Percentiles rank a stretch among this genome's conserved stretches.
phyloP scores from a whole-genome alignment of 2,797 vertebrate species.

The Acanthiza pusilla region DNA sequence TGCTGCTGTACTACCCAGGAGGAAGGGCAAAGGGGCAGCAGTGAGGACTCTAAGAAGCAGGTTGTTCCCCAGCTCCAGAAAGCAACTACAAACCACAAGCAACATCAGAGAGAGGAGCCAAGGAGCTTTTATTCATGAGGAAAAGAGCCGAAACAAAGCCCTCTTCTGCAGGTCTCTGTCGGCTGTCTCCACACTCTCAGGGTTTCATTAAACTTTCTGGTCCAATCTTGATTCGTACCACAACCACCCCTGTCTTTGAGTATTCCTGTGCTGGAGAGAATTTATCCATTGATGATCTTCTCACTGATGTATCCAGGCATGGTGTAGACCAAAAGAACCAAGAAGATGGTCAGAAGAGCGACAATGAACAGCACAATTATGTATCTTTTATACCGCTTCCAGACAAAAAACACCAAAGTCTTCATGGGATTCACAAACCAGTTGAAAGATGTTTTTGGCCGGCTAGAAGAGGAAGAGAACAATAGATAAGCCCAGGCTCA shows the following conservation, averaged over 20 bases:
- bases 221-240: background rate
- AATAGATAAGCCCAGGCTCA: background rate
- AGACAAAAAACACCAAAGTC: conserved; percentile 91
- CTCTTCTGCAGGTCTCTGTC: background rate
- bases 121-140: background rate
- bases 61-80: background rate
- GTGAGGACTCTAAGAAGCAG: background rate
- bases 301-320: conserved; percentile 86
- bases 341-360: conserved; percentile 79
- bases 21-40: background rate
- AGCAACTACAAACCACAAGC: background rate
- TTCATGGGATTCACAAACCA: conserved; percentile 94
- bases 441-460: conserved; percentile 88
- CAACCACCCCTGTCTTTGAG: background rate
- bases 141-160: background rate
- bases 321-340: conserved; percentile 86
- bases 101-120: background rate
- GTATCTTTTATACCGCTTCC: conserved; percentile 88
- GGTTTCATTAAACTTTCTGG: background rate
- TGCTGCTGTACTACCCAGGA: background rate
- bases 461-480: conserved; percentile 63
- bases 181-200: background rate
- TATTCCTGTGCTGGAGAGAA: background rate
- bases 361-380: conserved; percentile 83
- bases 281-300: conserved; percentile 82